A percentile compares a stretch with the other conserved stretches of the same genome.
These are phyloP conservation scores for Drosophila yakuba DNA, from an alignment of 1,140 invertebrate genomes.

Conservation along the genomic window DNA sequence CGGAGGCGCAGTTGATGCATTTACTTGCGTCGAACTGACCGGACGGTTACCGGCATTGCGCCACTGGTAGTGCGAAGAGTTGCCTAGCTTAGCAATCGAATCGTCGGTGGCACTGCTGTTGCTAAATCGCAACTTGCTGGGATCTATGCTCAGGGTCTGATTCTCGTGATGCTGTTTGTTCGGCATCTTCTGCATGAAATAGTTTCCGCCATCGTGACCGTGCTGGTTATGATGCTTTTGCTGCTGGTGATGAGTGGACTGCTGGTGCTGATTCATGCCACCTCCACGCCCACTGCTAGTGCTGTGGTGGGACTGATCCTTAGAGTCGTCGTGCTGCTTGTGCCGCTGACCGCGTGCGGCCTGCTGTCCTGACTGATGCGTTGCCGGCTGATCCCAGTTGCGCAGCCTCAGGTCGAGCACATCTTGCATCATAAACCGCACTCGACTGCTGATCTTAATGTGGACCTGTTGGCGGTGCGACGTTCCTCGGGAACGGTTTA, in stretches of 20 bases:
- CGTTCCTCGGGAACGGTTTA: slow-evolving; percentile 61
- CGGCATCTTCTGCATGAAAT: slow-evolving; percentile 67
- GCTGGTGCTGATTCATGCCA: slow-evolving; percentile 42
- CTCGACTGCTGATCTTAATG: slow-evolving; percentile 77
- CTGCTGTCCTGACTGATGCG: slow-evolving; percentile 14
- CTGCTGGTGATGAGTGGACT: slow-evolving; percentile 48
- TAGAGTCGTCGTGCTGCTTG: slow-evolving; percentile 52
- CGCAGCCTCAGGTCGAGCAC: slow-evolving; percentile 93
- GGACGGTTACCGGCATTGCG: slow-evolving; percentile 64
- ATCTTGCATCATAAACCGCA: slow-evolving; percentile 91
- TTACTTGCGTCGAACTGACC: slow-evolving; percentile 23
- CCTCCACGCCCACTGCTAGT: slow-evolving; percentile 6
- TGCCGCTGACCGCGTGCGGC: slow-evolving; percentile 41
- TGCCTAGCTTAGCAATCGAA: slow-evolving; percentile 65
- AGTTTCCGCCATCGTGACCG: slow-evolving; percentile 50
- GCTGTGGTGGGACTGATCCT: slow-evolving; percentile 48
- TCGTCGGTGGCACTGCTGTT: slow-evolving; percentile 58
- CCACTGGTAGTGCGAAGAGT: slow-evolving; percentile 67
- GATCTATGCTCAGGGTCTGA: slow-evolving; percentile 71
- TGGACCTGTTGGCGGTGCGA: slow-evolving; percentile 41
- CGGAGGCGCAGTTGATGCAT: slow-evolving; percentile 2
- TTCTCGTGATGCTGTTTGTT: slow-evolving; percentile 76
- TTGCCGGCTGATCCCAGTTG: slow-evolving; percentile 88
- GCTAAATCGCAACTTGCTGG: slow-evolving; percentile 74
- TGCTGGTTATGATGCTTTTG: slow-evolving; percentile 52